Conservation (phyloP, 1,140 invertebrate species). For the Brachionus koreanus region DNA sequence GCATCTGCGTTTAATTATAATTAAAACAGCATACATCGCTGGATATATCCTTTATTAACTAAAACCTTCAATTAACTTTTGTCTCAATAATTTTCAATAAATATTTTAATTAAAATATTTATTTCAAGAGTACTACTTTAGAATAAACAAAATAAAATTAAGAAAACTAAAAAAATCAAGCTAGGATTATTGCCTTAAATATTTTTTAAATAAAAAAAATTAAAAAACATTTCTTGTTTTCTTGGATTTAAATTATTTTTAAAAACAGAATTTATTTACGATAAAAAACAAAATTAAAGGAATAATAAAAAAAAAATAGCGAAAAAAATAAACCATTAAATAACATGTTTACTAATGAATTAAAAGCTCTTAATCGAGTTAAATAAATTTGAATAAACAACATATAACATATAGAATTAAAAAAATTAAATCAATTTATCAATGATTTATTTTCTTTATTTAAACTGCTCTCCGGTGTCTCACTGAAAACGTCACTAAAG, state of each 20-base stretch:
- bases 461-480: neutral
- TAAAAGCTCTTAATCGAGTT: neutral
- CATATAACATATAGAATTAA: neutral
- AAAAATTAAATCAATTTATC: neutral
- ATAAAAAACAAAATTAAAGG: neutral
- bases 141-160: neutral
- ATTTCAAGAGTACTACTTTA: neutral
- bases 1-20: neutral
- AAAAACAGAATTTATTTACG: neutral
- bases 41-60: neutral
- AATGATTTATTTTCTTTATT: slow-evolving; percentile 21
- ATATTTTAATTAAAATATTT: neutral
- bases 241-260: neutral
- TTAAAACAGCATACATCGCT: neutral
- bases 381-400: neutral
- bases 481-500: neutral
- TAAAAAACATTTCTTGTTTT: neutral
- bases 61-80: neutral
- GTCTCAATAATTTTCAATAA: neutral
- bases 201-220: neutral
- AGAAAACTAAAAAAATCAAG: neutral
- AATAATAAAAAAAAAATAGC: neutral
- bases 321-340: neutral
- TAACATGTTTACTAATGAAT: neutral
- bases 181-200: no score